Conservation (phyloP, 2,797 vertebrate species). For the Clarias pachynema region DNA sequence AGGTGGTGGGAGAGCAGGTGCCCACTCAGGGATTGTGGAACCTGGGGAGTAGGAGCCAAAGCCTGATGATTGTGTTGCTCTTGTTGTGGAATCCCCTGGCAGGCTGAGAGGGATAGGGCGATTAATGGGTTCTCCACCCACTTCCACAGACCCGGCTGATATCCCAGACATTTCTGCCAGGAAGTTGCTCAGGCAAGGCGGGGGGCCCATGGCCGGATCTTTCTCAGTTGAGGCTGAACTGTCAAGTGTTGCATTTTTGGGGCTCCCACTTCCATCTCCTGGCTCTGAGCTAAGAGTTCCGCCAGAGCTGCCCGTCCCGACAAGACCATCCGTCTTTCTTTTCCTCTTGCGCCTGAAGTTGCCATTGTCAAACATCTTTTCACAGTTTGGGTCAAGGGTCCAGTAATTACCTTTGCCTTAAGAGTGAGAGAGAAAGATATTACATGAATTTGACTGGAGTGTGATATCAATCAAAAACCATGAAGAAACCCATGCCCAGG, state of each 20-base stretch:
- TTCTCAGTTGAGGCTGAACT: conserved; percentile 82
- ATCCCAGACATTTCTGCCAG: conserved; percentile 88
- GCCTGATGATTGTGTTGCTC: conserved; percentile 78
- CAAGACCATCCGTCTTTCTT: conserved; percentile 87
- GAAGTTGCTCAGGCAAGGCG: conserved; percentile 90
- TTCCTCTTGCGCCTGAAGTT: conserved; percentile 98
- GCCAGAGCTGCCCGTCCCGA: conserved; percentile 61
- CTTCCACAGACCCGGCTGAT: conserved; percentile 65
- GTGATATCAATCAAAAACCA: background rate
- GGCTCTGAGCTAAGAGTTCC: conserved; percentile 67
- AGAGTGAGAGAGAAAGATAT: conserved; percentile 36
- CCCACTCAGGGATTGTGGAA: conserved; percentile 74
- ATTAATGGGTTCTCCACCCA: conserved; percentile 75
- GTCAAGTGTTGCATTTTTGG: conserved; percentile 78
- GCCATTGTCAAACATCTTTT: conserved; percentile 99
- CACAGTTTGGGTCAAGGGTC: conserved; percentile 98
- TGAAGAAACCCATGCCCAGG: background rate
- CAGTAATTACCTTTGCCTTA: conserved; percentile 98
- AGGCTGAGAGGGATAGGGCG: conserved; percentile 82
- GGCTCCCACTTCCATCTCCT: conserved; percentile 77
- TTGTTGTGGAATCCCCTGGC: conserved; percentile 80
- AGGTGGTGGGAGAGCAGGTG: conserved; percentile 66
- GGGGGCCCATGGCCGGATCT: conserved; percentile 70
- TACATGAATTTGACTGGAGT: conserved; percentile 5
- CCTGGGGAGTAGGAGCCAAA: conserved; percentile 84